Evolutionary conservation across 2,888 invertebrate genomes (phyloP).

Genomic region (Thecocarcelia acutangulata): DNA sequence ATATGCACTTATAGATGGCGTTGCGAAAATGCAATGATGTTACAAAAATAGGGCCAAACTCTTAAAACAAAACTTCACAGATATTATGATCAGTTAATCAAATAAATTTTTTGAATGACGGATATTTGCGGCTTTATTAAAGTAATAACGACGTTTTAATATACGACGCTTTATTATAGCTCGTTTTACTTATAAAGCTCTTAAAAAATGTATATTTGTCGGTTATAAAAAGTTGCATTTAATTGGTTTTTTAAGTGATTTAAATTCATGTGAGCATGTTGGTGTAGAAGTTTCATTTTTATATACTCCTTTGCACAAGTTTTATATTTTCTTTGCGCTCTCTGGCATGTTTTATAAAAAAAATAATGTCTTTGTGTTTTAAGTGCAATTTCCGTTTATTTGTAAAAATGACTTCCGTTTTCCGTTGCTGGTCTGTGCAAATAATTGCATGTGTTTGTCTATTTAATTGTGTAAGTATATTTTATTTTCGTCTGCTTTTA

Average conservation of each 20-base stretch:
- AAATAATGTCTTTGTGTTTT: conserved; percentile 53
- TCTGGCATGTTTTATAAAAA: conserved; percentile 5
- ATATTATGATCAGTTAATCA: no score
- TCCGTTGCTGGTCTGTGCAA: conserved; percentile 53
- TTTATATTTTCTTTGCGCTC: conserved; percentile 7
- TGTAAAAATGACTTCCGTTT: conserved; percentile 65
- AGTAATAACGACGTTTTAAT: no score
- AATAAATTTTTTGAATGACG: no score
- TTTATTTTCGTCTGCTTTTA: conserved; percentile 49
- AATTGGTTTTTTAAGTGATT: conserved; percentile 32
- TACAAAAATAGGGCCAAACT: no score
- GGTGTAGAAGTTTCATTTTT: no score
- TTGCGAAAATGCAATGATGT: no score
- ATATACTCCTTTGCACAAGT: not conserved
- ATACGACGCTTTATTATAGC: no score
- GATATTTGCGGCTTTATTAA: no score
- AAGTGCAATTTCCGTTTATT: conserved; percentile 68
- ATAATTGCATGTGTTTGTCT: conserved; percentile 28
- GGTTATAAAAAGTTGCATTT: conserved; percentile 9
- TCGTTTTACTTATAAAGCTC: no score
- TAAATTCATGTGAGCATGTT: not conserved
- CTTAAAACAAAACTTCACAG: no score
- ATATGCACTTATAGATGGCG: no score
- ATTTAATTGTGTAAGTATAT: conserved; percentile 48
- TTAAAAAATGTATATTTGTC: no score